Percentiles rank a stretch among this genome's conserved stretches.
phyloP scores from a whole-genome alignment of 2,113 vertebrate genomes.

The Stictonetta naevosa region DNA sequence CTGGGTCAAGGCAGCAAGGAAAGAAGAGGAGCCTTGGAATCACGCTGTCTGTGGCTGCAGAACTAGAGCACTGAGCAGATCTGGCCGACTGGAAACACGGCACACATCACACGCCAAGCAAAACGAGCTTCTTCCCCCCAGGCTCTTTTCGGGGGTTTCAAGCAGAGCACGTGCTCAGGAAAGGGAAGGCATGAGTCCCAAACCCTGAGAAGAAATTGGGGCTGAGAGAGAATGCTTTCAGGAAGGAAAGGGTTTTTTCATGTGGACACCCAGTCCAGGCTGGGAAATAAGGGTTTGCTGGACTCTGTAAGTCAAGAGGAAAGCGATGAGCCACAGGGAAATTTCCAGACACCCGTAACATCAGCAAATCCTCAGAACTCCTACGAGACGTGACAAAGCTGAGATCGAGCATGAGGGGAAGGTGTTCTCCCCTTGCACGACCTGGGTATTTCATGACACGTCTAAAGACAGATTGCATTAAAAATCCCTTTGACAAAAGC shows the following conservation, averaged over 20 bases:
- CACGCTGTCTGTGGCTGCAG: accelerated
- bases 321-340: not conserved
- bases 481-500: not conserved
- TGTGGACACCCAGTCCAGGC: not conserved
- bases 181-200: not conserved
- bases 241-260: not conserved
- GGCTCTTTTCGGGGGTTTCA: not conserved
- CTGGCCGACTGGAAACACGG: not conserved
- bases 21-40: not conserved
- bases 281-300: not conserved
- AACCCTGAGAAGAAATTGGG: not conserved
- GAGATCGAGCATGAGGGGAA: not conserved
- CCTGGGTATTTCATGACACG: not conserved
- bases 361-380: not conserved
- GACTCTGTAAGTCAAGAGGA: not conserved
- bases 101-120: not conserved
- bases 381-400: not conserved
- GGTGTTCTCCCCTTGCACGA: not conserved
- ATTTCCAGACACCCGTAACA: not conserved
- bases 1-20: not conserved
- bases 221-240: not conserved
- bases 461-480: not conserved
- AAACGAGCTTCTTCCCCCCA: not conserved
- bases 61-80: not conserved
- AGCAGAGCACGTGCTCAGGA: not conserved